These are phyloP conservation scores for Drosophila emarginata DNA, from an alignment of 2,888 invertebrate genomes.

Conservation along the genomic window DNA sequence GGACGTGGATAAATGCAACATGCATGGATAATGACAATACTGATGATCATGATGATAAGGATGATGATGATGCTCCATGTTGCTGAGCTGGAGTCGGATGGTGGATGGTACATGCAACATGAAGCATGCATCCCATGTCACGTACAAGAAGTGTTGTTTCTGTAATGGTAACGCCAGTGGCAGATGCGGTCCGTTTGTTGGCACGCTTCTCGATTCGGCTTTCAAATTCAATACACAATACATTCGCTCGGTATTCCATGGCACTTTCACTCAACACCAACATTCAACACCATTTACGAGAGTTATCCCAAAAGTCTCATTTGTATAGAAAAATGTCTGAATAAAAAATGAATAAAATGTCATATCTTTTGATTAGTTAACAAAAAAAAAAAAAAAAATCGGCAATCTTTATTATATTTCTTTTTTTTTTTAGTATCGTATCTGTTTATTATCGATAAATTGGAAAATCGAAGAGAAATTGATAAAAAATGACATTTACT, in stretches of 20 bases:
- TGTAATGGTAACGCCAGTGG: conserved; percentile 12
- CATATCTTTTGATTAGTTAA: no score
- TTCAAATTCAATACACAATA: conserved; percentile 16
- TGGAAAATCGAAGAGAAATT: no score
- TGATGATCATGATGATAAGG: not conserved
- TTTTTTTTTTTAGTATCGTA: no score
- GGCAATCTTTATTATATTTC: no score
- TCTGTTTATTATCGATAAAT: no score
- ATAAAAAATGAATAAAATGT: no score
- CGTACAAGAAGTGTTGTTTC: conserved; percentile 14
- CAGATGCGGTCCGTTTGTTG: conserved; percentile 19
- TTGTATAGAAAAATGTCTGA: not conserved
- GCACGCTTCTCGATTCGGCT: conserved; percentile 18
- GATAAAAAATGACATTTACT: no score
- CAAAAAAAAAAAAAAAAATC: no score
- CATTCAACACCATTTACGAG: not conserved
- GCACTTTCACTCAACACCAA: not conserved
- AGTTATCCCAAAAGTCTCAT: not conserved
- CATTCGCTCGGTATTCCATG: not conserved
- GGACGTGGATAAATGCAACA: conserved; percentile 16
- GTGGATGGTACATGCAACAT: not conserved
- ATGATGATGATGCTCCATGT: not conserved
- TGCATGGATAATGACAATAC: conserved; percentile 13
- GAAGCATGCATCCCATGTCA: not conserved
- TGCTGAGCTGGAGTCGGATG: no score